These are phyloP conservation scores for Dipodomys ordii DNA, from an alignment of 2,113 vertebrate genomes.

Conservation along the genomic window DNA sequence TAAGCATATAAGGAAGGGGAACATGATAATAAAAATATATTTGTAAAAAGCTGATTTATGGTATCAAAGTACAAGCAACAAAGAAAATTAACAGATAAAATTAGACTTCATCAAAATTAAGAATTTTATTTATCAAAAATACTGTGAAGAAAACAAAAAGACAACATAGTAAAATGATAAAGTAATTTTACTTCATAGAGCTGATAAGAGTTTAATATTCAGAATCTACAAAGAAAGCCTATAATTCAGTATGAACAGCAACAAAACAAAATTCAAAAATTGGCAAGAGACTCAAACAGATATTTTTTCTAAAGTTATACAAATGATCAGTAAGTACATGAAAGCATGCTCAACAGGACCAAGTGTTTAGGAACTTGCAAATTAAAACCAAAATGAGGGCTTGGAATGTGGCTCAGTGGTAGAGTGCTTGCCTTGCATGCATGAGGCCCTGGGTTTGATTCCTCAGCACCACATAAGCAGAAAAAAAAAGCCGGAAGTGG, in stretches of 20 bases:
- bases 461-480: too few species aligned
- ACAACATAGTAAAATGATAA: neutral
- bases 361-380: neutral
- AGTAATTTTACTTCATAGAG: neutral
- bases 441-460: too few species aligned
- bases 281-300: neutral
- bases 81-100: neutral
- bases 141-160: neutral
- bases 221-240: neutral
- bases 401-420: too few species aligned
- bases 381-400: neutral
- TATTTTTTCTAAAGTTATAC: neutral
- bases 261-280: neutral
- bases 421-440: too few species aligned
- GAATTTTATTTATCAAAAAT: neutral
- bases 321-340: neutral
- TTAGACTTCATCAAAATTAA: neutral
- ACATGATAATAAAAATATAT: conserved; percentile 42
- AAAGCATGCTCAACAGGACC: neutral
- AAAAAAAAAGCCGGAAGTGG: too few species aligned
- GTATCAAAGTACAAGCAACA: neutral
- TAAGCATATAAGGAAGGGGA: conserved; percentile 29
- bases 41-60: neutral
- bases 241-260: neutral
- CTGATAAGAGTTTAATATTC: neutral